Conservation (phyloP, 2,888 invertebrate genomes). For the Frankliniella intonsa region DNA sequence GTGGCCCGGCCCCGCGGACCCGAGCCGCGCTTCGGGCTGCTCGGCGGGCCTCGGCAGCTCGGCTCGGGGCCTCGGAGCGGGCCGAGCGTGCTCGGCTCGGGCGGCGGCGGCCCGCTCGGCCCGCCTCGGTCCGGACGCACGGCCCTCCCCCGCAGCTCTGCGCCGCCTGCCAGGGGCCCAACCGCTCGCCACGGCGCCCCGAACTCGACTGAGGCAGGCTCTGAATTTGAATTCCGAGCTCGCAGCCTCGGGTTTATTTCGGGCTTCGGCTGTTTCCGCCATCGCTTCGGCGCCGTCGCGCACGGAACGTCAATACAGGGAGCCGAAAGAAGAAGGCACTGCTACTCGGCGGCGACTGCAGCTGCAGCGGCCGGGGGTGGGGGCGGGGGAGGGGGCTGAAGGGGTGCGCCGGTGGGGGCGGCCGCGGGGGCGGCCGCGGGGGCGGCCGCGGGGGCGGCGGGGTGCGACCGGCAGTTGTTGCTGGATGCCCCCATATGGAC, state of each 20-base stretch:
- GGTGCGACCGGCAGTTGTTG: background rate
- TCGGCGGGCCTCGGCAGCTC: background rate
- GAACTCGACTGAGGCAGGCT: constrained; percentile 8
- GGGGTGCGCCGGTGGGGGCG: background rate
- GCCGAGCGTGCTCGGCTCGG: background rate
- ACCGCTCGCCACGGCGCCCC: constrained; percentile 6
- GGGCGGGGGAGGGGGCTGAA: background rate
- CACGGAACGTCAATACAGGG: constrained; percentile 21
- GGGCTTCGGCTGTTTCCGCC: constrained; percentile 25
- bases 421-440: background rate
- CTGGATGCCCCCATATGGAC: background rate
- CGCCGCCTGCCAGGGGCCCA: background rate
- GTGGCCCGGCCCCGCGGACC: background rate
- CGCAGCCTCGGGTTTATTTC: constrained; percentile 14
- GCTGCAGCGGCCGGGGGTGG: constrained; percentile 10
- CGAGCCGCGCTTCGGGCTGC: background rate
- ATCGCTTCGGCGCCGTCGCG: constrained; percentile 23
- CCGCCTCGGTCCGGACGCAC: too few species aligned
- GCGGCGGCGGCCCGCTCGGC: background rate
- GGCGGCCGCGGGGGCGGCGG: background rate
- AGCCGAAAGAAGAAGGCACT: constrained; percentile 19
- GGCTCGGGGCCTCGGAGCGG: background rate
- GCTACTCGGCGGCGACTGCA: constrained; percentile 23
- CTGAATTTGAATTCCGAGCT: constrained; percentile 22
- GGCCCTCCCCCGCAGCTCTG: background rate